These are phyloP conservation scores for Myathropa florea DNA, from an alignment of 2,888 invertebrate species.

Conservation along the genomic window DNA sequence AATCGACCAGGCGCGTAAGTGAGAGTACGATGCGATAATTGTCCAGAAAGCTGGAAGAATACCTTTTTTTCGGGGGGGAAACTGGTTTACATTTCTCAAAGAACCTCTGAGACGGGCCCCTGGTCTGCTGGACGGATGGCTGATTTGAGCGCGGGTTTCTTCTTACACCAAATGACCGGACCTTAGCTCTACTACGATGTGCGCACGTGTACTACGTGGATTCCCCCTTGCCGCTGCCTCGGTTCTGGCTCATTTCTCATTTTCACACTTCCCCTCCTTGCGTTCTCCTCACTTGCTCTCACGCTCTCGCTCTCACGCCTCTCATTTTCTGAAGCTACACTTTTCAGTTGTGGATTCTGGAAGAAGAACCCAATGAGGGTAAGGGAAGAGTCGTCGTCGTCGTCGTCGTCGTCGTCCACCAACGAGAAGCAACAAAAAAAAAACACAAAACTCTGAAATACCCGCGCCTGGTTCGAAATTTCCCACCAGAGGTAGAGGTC, in stretches of 20 bases:
- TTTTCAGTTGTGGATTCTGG: conserved; percentile 54
- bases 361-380: conserved; percentile 53
- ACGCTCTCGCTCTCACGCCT: background rate
- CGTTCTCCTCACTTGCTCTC: background rate
- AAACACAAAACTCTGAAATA: no score
- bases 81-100: conserved; percentile 50
- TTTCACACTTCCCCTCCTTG: conserved; percentile 38
- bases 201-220: conserved; percentile 58
- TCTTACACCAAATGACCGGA: no score
- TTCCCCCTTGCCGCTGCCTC: conserved; percentile 1
- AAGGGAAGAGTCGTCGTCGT: conserved; percentile 10
- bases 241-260: conserved; percentile 31
- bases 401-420: background rate
- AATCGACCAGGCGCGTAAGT: conserved; percentile 49
- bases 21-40: conserved; percentile 43
- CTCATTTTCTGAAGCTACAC: conserved; percentile 48
- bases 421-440: background rate
- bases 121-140: background rate
- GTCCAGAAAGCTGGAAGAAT: background rate
- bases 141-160: conserved; percentile 42
- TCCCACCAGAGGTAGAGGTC: conserved; percentile 36
- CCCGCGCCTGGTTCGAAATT: conserved; percentile 67
- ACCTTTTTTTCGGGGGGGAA: conserved; percentile 1
- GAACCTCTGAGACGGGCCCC: background rate
- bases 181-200: conserved; percentile 15